phyloP scores from a whole-genome alignment of 2,113 vertebrate species.

The Cariama cristata region DNA sequence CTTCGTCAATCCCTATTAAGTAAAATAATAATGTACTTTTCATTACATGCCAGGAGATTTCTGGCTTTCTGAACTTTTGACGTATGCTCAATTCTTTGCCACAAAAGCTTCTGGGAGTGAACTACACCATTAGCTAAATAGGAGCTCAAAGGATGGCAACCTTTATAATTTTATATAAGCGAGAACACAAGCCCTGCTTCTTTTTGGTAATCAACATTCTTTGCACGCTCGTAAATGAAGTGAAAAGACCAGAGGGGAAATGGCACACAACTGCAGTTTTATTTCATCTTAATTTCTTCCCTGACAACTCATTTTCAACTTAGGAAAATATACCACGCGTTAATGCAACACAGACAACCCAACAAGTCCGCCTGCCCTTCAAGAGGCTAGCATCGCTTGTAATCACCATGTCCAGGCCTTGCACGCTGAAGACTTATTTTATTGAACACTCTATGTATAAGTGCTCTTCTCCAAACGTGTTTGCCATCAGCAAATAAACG shows the following conservation, averaged over 20 bases:
- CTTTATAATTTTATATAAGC: not conserved
- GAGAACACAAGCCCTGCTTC: not conserved
- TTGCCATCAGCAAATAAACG: not conserved
- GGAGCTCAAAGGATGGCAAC: not conserved
- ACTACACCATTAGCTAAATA: not conserved
- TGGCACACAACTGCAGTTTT: not conserved
- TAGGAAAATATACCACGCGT: fast-evolving
- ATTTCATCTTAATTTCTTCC: not conserved
- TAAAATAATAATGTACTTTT: slow-evolving; percentile 15
- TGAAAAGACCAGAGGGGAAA: not conserved
- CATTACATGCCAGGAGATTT: not conserved
- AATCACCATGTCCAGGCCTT: fast-evolving
- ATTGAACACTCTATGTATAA: fast-evolving
- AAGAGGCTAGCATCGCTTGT: fast-evolving
- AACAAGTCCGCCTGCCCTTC: not conserved
- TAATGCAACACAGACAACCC: not conserved
- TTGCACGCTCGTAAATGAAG: not conserved
- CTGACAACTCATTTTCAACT: not conserved
- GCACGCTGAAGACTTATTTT: not conserved
- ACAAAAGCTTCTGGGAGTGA: slow-evolving; percentile 3
- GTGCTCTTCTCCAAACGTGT: not conserved
- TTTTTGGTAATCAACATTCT: not conserved
- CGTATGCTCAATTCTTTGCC: not conserved
- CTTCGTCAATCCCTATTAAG: not conserved
- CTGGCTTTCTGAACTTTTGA: slow-evolving; percentile 19